Evolutionary conservation across 1,140 invertebrate genomes (phyloP), one percentile per base, ranked within the genome.

Genomic region (Drosophila malerkotliana): DNA sequence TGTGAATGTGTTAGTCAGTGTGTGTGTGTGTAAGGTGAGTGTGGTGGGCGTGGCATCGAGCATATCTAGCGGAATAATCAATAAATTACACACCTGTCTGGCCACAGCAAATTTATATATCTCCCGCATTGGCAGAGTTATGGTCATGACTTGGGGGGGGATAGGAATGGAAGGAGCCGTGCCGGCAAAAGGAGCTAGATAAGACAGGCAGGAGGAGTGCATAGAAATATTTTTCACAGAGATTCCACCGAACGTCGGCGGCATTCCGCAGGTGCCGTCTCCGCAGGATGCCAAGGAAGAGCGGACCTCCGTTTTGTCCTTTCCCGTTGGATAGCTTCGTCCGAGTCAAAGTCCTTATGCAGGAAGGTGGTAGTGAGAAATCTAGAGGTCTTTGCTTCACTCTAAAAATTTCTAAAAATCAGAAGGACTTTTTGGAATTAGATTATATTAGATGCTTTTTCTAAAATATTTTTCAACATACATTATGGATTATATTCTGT

Each of bases 61-160:
- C 56, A 78, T 82, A 88, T 89, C 84, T 89, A 84, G 85, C 62
- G 80, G 77, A 88, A 88, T 88, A 88, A 88, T 88, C 84, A 88
- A 88, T 88, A 88, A 88, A 88, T 88, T 88, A 88, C 84, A 88
- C 85, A 89, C 84, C 84, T 89, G 85, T 89, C 84, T 89, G 85
- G 73, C 68, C 81, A 89, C 80, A 75, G 69, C 47, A 77, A 83
- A 83, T 73, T 77, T 77, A 77, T 76, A 57, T 62, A 55, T 74
- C 45, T 63, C 44, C 47, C 63, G 47, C 61, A 55, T 67, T 69
- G 49, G 62, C 72, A 69, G 60, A 78, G 73, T 87, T 87, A 87
- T 87, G 81, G 81, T 68, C 58, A 66, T 51, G 56, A 62, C 77
- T 71, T 41, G 51, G 68, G 68, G 59, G 59, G 68, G 59, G 61